Conservation (phyloP, 2,113 vertebrate genomes). For the Spermophilus dauricus region DNA sequence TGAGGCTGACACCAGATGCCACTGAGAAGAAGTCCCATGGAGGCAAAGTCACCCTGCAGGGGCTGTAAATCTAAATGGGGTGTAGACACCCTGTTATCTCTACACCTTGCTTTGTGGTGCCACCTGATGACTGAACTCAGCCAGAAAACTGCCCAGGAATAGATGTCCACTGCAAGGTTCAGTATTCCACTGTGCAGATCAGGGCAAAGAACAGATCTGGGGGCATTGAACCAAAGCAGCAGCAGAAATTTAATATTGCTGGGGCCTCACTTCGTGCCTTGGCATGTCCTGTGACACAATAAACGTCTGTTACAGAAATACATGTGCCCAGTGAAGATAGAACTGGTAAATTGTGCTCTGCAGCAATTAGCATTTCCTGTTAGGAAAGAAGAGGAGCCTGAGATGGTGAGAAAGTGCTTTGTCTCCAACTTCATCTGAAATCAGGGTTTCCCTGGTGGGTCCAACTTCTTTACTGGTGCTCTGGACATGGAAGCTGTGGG, state of each 20-base stretch:
- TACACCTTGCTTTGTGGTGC: not conserved
- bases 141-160: not conserved
- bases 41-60: not conserved
- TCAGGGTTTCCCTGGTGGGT: not conserved
- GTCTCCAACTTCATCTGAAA: not conserved
- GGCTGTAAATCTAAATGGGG: too few species aligned
- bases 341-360: not conserved
- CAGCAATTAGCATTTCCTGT: not conserved
- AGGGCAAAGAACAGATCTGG: not conserved
- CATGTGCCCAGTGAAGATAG: not conserved
- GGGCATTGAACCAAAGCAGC: not conserved
- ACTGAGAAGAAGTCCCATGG: not conserved
- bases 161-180: not conserved
- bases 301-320: not conserved
- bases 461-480: not conserved
- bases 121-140: not conserved
- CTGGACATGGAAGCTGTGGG: not conserved
- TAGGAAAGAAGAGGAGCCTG: not conserved
- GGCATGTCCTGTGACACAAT: too few species aligned
- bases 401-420: not conserved
- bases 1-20: not conserved
- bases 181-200: not conserved
- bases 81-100: not conserved
- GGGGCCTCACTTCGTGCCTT: not conserved
- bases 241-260: not conserved